Evolutionary conservation across 1,140 invertebrate species (phyloP).

Genomic region (Euschistus heros): DNA sequence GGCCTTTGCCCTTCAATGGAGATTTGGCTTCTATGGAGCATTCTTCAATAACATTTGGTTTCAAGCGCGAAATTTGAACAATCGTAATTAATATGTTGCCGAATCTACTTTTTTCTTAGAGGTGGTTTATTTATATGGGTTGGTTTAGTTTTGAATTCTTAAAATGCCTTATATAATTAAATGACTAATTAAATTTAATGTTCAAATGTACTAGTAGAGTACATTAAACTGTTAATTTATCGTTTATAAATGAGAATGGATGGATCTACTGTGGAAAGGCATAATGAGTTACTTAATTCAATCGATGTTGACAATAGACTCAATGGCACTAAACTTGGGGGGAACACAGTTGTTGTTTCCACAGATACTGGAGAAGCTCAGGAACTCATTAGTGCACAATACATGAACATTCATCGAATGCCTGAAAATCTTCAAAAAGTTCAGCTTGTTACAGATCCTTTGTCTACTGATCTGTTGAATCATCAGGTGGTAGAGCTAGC

Average conservation of each 20-base stretch:
- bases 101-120: neutral
- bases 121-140: too few relatives aligned
- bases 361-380: constrained; percentile 19
- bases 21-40: constrained; percentile 16
- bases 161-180: too few relatives aligned
- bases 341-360: constrained; percentile 9
- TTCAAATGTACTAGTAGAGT: too few relatives aligned
- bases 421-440: constrained; percentile 37
- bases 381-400: constrained; percentile 35
- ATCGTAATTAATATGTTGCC: neutral
- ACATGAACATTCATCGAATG: constrained; percentile 39
- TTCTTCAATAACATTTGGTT: constrained; percentile 4
- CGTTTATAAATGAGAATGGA: constrained; percentile 9
- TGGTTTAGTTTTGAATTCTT: too few relatives aligned
- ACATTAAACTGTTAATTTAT: too few relatives aligned
- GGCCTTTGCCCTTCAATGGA: neutral
- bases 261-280: constrained; percentile 17
- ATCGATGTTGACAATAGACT: constrained; percentile 13
- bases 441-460: constrained; percentile 36
- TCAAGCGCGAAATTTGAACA: constrained; percentile 15
- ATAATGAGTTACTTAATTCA: constrained; percentile 14
- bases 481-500: constrained; percentile 42
- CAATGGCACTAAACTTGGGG: constrained; percentile 2
- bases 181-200: too few relatives aligned
- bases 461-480: constrained; percentile 37